Percentiles rank a stretch among this genome's conserved stretches.
These are phyloP conservation scores for Parnassius smintheus DNA, from an alignment of 2,888 invertebrate genomes.

Conservation along the genomic window DNA sequence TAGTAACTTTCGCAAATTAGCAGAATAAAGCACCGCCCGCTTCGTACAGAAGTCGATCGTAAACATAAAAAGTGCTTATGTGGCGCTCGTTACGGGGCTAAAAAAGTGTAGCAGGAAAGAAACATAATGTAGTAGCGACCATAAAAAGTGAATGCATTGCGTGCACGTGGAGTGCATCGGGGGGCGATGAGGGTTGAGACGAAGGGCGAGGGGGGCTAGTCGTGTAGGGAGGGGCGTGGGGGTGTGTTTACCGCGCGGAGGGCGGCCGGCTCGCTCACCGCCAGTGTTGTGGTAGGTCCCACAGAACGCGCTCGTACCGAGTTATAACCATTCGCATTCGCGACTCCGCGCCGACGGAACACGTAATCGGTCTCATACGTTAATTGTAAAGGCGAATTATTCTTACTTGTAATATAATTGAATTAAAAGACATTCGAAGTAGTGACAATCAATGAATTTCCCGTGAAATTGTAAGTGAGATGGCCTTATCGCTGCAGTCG, in stretches of 20 bases:
- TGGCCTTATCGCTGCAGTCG: conserved; percentile 81
- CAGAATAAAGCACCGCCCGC: conserved; percentile 63
- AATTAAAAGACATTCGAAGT: conserved; percentile 37
- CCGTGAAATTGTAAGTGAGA: conserved; percentile 77
- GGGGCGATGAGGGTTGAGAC: conserved; percentile 36
- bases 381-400: conserved; percentile 7
- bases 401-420: conserved; percentile 38
- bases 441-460: conserved; percentile 67
- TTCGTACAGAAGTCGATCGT: conserved; percentile 64
- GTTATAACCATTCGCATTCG: conserved; percentile 57
- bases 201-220: conserved; percentile 33
- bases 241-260: conserved; percentile 74
- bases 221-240: conserved; percentile 59
- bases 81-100: conserved; percentile 67
- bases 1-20: conserved; percentile 59
- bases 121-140: conserved; percentile 77
- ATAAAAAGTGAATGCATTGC: conserved; percentile 78
- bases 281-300: conserved; percentile 85
- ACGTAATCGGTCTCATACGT: conserved; percentile 44
- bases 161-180: conserved; percentile 74
- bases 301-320: conserved; percentile 61
- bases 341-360: conserved; percentile 64
- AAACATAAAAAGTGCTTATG: conserved; percentile 78
- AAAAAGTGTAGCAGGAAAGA: conserved; percentile 70
- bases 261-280: conserved; percentile 60